Percentiles rank a stretch among this genome's conserved stretches.
These are phyloP conservation scores for Quadroppia sp. DNA, from an alignment of 2,888 invertebrate genomes.

Conservation along the genomic window DNA sequence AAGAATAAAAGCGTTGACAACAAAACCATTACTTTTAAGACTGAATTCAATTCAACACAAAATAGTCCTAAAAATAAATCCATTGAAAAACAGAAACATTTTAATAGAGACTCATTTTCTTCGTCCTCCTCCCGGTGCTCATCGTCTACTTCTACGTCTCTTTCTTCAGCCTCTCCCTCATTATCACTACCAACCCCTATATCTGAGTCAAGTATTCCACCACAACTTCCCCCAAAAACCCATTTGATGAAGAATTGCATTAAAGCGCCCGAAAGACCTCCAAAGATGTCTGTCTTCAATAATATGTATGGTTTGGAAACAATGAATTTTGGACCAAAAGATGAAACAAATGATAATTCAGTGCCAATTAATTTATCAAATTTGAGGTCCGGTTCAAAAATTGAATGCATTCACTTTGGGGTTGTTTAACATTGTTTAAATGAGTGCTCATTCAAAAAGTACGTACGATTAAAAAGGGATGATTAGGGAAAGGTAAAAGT, in stretches of 20 bases:
- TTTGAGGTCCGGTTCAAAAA: conserved; percentile 18
- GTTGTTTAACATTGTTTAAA: conserved; percentile 15
- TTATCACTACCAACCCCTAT: conserved; percentile 41
- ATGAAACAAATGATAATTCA: background rate
- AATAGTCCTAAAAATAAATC: background rate
- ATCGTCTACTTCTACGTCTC: conserved; percentile 45
- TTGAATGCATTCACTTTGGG: conserved; percentile 39
- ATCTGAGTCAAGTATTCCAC: conserved; percentile 36
- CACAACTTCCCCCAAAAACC: conserved; percentile 3
- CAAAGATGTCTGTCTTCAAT: conserved; percentile 1
- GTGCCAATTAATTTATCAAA: conserved; percentile 17
- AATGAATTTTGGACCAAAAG: background rate
- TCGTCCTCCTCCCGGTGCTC: conserved; percentile 45
- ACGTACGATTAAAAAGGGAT: too few relatives aligned
- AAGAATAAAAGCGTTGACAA: background rate
- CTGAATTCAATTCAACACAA: background rate
- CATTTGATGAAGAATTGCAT: background rate
- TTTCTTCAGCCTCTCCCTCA: conserved; percentile 44
- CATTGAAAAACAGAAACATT: background rate
- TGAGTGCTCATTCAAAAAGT: background rate
- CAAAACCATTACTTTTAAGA: background rate
- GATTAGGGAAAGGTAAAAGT: too few relatives aligned
- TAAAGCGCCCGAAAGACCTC: background rate
- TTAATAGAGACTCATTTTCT: background rate
- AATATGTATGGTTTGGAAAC: background rate